These are phyloP conservation scores for Sminthopsis crassicaudata DNA, from an alignment of 2,113 vertebrate species.

Conservation along the genomic window DNA sequence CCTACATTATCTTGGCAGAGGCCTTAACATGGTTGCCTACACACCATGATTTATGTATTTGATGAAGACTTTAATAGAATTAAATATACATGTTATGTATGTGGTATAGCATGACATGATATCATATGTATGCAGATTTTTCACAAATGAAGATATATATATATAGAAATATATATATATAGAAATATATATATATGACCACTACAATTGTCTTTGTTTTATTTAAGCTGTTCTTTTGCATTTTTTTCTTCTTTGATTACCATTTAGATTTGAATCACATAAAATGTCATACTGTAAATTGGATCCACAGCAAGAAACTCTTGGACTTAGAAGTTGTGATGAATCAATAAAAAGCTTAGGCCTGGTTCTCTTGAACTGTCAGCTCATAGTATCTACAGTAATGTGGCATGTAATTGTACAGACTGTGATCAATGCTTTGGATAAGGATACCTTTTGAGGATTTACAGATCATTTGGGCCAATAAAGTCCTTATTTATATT, in stretches of 20 bases:
- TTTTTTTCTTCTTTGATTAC: not conserved
- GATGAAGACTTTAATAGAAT: not conserved
- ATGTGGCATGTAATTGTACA: not conserved
- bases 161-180: not conserved
- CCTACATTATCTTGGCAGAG: not conserved
- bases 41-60: not conserved
- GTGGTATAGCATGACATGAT: not conserved
- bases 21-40: not conserved
- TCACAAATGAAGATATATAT: not conserved
- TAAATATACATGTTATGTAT: not conserved
- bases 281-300: not conserved
- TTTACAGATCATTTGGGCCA: not conserved
- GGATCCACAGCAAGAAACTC: not conserved
- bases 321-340: not conserved
- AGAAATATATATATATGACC: not conserved
- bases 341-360: not conserved
- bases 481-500: not conserved
- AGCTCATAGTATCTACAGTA: not conserved
- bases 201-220: not conserved
- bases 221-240: not conserved
- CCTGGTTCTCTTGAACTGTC: not conserved
- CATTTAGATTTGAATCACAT: not conserved
- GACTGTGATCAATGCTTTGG: not conserved
- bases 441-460: not conserved
- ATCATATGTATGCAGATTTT: not conserved